Evolutionary conservation across 2,113 vertebrate species (phyloP).

Genomic region (Romanogobio albipinnatus): DNA sequence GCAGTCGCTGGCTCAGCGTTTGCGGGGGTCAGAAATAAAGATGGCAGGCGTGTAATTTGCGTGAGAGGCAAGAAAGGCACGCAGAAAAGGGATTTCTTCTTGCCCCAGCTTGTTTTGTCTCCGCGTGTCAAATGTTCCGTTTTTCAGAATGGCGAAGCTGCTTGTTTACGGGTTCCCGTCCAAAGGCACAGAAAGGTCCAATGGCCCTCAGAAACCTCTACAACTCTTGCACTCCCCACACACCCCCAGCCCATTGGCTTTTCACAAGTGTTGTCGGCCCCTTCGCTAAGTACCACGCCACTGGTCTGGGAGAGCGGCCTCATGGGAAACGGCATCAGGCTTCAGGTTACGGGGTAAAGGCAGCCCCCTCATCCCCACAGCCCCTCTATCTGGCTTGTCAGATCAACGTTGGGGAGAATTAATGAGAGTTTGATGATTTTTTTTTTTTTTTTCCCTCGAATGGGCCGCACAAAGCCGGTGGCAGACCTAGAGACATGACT

Average conservation of each 20-base stretch:
- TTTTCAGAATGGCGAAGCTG: slow-evolving; percentile 60
- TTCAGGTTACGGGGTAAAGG: slow-evolving; percentile 82
- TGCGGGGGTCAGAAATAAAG: slow-evolving; percentile 64
- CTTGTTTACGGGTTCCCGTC: slow-evolving; percentile 66
- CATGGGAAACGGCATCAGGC: slow-evolving; percentile 89
- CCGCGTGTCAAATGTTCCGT: slow-evolving; percentile 62
- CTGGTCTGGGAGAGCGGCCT: slow-evolving; percentile 65
- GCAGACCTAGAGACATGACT: slow-evolving; percentile 87
- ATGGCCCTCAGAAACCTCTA: slow-evolving; percentile 54
- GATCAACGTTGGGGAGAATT: slow-evolving; percentile 82
- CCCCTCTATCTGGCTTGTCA: slow-evolving; percentile 77
- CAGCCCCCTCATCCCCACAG: slow-evolving; percentile 65
- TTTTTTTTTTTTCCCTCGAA: slow-evolving; percentile 73
- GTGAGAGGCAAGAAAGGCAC: slow-evolving; percentile 60
- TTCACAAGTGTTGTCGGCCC: slow-evolving; percentile 52
- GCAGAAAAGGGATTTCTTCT: slow-evolving; percentile 66
- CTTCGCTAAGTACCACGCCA: slow-evolving; percentile 72
- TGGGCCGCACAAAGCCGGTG: slow-evolving; percentile 83
- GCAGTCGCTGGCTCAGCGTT: slow-evolving; percentile 54
- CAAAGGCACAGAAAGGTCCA: slow-evolving; percentile 59
- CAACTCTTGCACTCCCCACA: slow-evolving; percentile 57
- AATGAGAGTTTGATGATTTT: slow-evolving; percentile 94
- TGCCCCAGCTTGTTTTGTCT: slow-evolving; percentile 63
- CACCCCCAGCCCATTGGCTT: slow-evolving; percentile 66
- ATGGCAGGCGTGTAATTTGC: slow-evolving; percentile 68